Conservation (phyloP, 2,797 vertebrate species). For the Anguilla megastoma region DNA sequence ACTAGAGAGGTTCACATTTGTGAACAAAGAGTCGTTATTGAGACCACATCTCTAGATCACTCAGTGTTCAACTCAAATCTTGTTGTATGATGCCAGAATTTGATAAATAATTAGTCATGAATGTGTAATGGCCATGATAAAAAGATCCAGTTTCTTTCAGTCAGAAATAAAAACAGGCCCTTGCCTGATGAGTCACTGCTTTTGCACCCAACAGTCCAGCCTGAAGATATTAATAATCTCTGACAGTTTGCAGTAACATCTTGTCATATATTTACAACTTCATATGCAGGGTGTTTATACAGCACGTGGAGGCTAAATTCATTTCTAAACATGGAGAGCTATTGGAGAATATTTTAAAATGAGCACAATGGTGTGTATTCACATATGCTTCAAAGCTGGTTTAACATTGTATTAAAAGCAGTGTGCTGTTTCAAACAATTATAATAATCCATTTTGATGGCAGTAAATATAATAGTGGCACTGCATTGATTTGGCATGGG, state of each 20-base stretch:
- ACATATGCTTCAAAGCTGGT: background rate
- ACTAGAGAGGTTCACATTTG: background rate
- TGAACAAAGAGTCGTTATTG: background rate
- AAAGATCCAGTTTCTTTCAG: slow-evolving; percentile 3
- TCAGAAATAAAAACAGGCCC: slow-evolving; percentile 40
- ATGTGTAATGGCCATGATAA: background rate
- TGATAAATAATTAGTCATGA: background rate
- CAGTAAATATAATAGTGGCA: background rate
- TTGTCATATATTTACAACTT: background rate
- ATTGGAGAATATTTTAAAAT: background rate
- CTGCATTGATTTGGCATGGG: background rate
- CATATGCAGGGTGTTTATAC: slow-evolving; percentile 5
- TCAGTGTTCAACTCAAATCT: background rate
- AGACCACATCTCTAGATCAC: background rate
- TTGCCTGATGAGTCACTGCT: slow-evolving; percentile 38
- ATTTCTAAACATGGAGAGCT: slow-evolving; percentile 20
- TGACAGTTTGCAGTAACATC: slow-evolving; percentile 34
- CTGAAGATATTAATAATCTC: slow-evolving; percentile 22
- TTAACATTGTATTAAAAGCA: background rate
- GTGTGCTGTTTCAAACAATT: background rate
- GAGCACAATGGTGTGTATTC: background rate
- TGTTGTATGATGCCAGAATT: background rate
- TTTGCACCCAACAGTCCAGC: slow-evolving; percentile 20
- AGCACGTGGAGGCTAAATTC: background rate
- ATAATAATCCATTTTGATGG: background rate